Conservation (phyloP, 2,113 vertebrate genomes). For the Cacatua alba region DNA sequence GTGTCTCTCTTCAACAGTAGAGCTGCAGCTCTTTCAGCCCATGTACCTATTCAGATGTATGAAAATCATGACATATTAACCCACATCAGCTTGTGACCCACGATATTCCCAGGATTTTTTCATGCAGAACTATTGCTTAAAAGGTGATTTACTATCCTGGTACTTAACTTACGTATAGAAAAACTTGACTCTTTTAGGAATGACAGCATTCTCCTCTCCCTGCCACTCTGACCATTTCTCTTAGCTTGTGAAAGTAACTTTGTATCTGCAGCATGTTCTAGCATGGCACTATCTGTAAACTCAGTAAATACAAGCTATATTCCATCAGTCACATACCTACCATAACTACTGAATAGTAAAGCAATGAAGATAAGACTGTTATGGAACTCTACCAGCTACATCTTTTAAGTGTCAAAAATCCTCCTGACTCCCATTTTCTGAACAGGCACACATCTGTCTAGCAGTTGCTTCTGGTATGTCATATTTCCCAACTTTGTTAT, state of each 20-base stretch:
- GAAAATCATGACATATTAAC: neutral
- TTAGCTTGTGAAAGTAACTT: neutral
- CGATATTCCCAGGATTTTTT: neutral
- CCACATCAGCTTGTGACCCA: neutral
- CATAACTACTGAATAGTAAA: neutral
- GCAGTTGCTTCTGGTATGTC: neutral
- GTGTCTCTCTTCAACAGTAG: neutral
- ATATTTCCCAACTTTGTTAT: neutral
- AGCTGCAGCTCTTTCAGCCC: neutral
- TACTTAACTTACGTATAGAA: neutral
- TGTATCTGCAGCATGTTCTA: neutral
- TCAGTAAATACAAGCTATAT: neutral
- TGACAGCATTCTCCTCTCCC: neutral
- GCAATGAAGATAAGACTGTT: neutral
- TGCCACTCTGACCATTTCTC: neutral
- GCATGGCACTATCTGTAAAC: neutral
- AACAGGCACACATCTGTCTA: neutral
- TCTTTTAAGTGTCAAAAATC: neutral
- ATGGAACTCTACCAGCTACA: neutral
- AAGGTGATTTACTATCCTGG: neutral
- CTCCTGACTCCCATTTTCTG: neutral
- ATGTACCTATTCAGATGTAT: neutral
- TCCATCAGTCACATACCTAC: neutral
- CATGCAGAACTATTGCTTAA: neutral
- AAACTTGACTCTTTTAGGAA: neutral